These are phyloP conservation scores for Phylloscopus trochilus DNA, from an alignment of 2,113 vertebrate species.

Conservation along the genomic window DNA sequence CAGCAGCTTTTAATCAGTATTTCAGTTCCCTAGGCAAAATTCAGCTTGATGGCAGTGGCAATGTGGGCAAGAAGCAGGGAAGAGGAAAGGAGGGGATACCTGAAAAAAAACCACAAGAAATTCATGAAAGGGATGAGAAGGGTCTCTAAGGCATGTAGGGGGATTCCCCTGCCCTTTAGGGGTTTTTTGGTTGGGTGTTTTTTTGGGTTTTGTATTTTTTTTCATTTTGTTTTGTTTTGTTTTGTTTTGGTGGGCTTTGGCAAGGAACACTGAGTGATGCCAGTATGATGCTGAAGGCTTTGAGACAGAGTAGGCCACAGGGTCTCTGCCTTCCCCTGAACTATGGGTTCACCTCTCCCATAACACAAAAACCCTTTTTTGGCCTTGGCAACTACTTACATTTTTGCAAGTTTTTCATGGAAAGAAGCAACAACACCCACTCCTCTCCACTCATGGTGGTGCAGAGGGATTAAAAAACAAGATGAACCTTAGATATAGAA, in stretches of 20 bases:
- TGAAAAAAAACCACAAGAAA: neutral
- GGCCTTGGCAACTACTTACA: neutral
- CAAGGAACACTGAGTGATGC: neutral
- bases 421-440: neutral
- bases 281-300: neutral
- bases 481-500: neutral
- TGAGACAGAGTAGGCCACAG: neutral
- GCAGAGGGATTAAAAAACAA: neutral
- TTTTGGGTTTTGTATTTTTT: too few species aligned
- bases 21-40: neutral
- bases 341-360: neutral
- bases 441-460: neutral
- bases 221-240: neutral
- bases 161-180: neutral
- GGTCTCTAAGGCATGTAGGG: neutral
- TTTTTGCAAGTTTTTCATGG: neutral
- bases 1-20: neutral
- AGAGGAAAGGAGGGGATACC: neutral
- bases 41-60: neutral
- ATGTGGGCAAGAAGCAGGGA: fast-evolving
- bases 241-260: neutral
- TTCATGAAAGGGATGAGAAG: neutral
- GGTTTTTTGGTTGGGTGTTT: too few species aligned
- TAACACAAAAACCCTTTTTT: neutral
- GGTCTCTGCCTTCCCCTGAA: neutral